A percentile compares a stretch with the other conserved stretches of the same genome.
These are phyloP conservation scores for Folsomia candida DNA, from an alignment of 2,888 invertebrate species.

Conservation along the genomic window DNA sequence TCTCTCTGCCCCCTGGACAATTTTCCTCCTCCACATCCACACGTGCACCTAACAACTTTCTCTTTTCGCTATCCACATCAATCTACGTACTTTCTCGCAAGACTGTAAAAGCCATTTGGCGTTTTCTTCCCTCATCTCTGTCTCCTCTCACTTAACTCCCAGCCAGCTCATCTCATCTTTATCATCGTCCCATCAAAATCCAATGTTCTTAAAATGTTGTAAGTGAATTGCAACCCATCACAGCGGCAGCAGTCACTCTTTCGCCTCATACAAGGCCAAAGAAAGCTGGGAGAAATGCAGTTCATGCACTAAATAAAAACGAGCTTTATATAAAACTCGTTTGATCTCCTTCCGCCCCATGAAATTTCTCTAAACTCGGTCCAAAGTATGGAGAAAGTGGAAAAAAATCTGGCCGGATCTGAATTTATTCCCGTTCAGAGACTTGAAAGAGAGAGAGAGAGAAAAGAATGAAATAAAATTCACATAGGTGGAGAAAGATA, in stretches of 20 bases:
- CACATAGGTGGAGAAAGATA: neutral
- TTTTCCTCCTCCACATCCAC: neutral
- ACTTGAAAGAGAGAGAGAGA: neutral
- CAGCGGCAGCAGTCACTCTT: neutral
- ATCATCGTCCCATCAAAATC: conserved; percentile 4
- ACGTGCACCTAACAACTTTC: neutral
- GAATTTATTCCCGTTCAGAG: conserved; percentile 4
- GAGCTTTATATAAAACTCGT: conserved; percentile 6
- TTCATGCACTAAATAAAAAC: conserved; percentile 16
- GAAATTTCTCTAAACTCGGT: neutral
- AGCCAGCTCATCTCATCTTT: neutral
- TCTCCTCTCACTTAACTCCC: neutral
- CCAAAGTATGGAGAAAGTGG: neutral
- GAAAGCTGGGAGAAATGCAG: no score
- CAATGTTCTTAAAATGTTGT: neutral
- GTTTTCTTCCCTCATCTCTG: neutral
- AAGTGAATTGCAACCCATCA: conserved; percentile 7
- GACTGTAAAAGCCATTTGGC: neutral
- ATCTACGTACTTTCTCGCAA: neutral
- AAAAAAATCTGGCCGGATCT: conserved; percentile 13
- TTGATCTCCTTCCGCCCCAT: conserved; percentile 20
- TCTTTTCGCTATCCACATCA: neutral
- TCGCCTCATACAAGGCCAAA: no score
- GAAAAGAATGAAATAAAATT: neutral
- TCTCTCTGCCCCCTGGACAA: no score